Conservation (phyloP, 2,888 invertebrate genomes). For the Tineola bisselliella region DNA sequence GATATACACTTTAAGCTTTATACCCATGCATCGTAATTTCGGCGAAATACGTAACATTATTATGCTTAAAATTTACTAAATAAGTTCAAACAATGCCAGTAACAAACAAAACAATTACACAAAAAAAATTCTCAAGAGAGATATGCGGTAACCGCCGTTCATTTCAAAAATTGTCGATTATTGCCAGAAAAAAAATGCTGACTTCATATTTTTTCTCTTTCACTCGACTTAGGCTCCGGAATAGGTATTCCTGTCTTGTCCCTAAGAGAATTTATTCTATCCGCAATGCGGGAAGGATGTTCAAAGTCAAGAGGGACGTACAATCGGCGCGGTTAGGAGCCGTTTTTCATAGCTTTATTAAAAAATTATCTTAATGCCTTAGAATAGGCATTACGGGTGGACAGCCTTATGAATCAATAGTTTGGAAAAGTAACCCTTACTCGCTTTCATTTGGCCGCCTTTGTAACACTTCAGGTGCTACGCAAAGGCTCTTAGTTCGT, state of each 20-base stretch:
- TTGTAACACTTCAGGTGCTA: too few relatives aligned
- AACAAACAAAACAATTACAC: background rate
- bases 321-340: background rate
- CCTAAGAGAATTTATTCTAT: conserved; percentile 1
- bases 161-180: background rate
- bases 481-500: too few relatives aligned
- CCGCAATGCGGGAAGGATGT: conserved; percentile 10
- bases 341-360: background rate
- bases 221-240: background rate
- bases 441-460: too few relatives aligned
- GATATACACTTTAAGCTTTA: too few relatives aligned
- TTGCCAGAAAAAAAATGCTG: background rate
- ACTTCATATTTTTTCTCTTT: background rate
- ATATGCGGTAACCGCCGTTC: background rate
- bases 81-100: too few relatives aligned
- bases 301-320: background rate
- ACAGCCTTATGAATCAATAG: too few relatives aligned
- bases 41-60: too few relatives aligned
- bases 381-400: too few relatives aligned
- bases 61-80: too few relatives aligned
- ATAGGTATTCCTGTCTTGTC: conserved; percentile 8
- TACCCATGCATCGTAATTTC: too few relatives aligned
- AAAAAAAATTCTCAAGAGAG: background rate
- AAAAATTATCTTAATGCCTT: too few relatives aligned
- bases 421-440: too few relatives aligned